Evolutionary conservation across 2,797 vertebrate genomes (phyloP).

Genomic region (Sebastes oblongus): DNA sequence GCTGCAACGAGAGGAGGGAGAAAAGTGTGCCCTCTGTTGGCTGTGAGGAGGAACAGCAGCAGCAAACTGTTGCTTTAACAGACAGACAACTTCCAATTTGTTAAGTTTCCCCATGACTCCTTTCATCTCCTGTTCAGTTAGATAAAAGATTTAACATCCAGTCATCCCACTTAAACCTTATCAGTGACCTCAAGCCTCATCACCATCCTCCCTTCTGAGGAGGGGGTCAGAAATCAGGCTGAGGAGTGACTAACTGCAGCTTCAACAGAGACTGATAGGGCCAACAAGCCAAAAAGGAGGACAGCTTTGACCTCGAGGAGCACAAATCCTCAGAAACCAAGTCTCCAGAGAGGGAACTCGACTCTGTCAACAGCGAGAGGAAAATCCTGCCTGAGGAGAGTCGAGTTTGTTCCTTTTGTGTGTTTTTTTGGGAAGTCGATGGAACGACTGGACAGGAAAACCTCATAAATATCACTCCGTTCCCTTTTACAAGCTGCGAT

Average conservation of each 20-base stretch:
- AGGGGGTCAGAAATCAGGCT: constrained; percentile 44
- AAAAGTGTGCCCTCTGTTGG: constrained; percentile 64
- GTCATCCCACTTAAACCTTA: constrained; percentile 66
- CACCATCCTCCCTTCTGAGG: constrained; percentile 57
- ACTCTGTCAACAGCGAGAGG: constrained; percentile 27
- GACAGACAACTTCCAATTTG: constrained; percentile 15
- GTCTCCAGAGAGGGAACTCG: constrained; percentile 9
- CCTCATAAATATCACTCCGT: neutral
- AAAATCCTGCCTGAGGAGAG: constrained; percentile 23
- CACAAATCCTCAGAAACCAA: constrained; percentile 35
- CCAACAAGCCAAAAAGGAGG: constrained; percentile 21
- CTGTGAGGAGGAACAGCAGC: neutral
- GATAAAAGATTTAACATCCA: constrained; percentile 54
- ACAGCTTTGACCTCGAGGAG: constrained; percentile 59
- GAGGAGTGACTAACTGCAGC: constrained; percentile 55
- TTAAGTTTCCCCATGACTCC: constrained; percentile 22
- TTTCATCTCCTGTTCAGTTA: constrained; percentile 65
- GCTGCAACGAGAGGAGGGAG: neutral
- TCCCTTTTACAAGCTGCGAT: neutral
- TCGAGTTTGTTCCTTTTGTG: neutral
- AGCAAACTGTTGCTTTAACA: constrained; percentile 6
- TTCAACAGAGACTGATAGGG: constrained; percentile 24
- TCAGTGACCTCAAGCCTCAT: constrained; percentile 64
- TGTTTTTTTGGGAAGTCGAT: neutral
- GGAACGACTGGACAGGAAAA: neutral